These are phyloP conservation scores for Nannospalax galili DNA, from an alignment of 2,113 vertebrate genomes.

Conservation along the genomic window DNA sequence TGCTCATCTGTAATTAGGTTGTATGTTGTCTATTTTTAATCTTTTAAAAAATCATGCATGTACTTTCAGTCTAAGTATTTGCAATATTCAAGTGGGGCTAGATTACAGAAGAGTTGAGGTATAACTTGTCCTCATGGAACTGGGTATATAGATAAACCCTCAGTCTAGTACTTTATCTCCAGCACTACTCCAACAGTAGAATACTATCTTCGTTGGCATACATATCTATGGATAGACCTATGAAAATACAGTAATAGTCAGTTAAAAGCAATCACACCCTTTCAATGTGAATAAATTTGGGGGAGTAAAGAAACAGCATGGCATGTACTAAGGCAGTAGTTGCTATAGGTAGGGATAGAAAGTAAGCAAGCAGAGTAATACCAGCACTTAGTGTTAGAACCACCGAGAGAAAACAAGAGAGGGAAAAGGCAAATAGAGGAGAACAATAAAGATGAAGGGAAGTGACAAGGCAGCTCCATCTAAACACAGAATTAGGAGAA, in stretches of 20 bases:
- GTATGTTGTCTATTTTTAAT: neutral
- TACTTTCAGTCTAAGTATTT: neutral
- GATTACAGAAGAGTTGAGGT: neutral
- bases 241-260: neutral
- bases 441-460: neutral
- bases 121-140: neutral
- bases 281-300: neutral
- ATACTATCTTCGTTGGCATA: neutral
- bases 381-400: neutral
- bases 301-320: neutral
- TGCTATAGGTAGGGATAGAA: neutral
- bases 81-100: neutral
- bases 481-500: neutral
- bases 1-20: neutral
- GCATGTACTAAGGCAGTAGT: neutral
- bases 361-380: neutral
- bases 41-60: neutral
- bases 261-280: neutral
- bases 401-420: neutral
- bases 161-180: neutral
- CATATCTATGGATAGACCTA: neutral
- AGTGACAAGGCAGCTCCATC: neutral
- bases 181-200: neutral
- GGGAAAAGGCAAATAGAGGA: neutral
- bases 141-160: neutral